Conservation (phyloP, 1,140 invertebrate species). For the Macrosteles quadrilineatus region DNA sequence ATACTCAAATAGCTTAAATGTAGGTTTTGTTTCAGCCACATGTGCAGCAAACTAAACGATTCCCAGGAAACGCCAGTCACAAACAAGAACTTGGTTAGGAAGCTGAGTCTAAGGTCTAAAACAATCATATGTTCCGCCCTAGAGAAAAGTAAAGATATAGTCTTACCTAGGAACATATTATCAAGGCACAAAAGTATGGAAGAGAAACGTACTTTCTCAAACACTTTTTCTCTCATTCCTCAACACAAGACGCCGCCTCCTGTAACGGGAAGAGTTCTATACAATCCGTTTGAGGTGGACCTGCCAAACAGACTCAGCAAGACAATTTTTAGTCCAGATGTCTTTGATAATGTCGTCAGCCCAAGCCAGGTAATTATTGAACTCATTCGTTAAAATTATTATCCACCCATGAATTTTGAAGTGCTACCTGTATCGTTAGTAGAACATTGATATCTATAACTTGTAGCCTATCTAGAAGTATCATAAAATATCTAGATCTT, state of each 20-base stretch:
- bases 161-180: background rate
- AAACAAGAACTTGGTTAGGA: background rate
- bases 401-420: no score
- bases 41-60: background rate
- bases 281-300: slow-evolving; percentile 1
- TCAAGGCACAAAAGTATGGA: slow-evolving; percentile 1
- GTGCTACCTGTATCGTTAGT: no score
- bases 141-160: background rate
- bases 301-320: background rate
- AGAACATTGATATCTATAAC: no score
- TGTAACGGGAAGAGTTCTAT: background rate
- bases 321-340: slow-evolving; percentile 4
- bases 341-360: background rate
- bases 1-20: background rate
- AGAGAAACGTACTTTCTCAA: background rate
- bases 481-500: no score
- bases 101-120: slow-evolving; percentile 5
- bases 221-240: slow-evolving; percentile 14
- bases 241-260: background rate
- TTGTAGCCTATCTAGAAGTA: no score
- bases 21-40: background rate
- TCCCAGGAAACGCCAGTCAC: background rate
- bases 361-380: slow-evolving; percentile 4
- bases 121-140: slow-evolving; percentile 5
- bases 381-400: no score